These are phyloP conservation scores for Eumeta japonica DNA, from an alignment of 1,140 invertebrate genomes.

Conservation along the genomic window DNA sequence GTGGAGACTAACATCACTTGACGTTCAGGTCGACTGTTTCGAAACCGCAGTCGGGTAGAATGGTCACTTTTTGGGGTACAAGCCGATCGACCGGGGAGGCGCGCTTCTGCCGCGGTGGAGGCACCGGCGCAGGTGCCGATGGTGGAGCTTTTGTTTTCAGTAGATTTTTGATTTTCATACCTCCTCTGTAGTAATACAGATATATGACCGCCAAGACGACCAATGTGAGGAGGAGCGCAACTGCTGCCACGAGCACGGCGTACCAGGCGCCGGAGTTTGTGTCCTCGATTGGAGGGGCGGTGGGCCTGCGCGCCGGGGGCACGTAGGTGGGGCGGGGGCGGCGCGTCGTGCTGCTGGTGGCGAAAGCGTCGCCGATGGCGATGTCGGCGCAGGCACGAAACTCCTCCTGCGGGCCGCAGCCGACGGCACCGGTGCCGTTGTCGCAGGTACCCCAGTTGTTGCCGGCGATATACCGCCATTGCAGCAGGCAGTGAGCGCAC, in stretches of 20 bases:
- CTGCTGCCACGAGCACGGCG: slow-evolving; percentile 34
- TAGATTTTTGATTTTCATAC: slow-evolving; percentile 48
- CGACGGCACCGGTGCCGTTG: slow-evolving; percentile 70
- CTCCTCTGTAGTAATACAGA: slow-evolving; percentile 53
- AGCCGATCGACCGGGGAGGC: slow-evolving; percentile 33
- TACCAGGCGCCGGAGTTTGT: slow-evolving; percentile 33
- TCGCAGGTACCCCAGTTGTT: slow-evolving; percentile 77
- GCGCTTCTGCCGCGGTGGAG: slow-evolving; percentile 41
- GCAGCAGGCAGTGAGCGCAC: slow-evolving; percentile 76
- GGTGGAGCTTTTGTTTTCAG: slow-evolving; percentile 32
- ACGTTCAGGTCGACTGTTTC: slow-evolving; percentile 45
- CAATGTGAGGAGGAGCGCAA: slow-evolving; percentile 38
- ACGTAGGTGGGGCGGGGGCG: slow-evolving; percentile 37
- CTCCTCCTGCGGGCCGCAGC: slow-evolving; percentile 84
- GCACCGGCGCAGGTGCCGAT: slow-evolving; percentile 36
- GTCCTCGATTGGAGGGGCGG: slow-evolving; percentile 33
- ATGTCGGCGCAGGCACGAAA: slow-evolving; percentile 86
- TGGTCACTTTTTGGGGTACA: slow-evolving; percentile 32
- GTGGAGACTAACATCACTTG: slow-evolving; percentile 19
- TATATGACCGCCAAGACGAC: slow-evolving; percentile 39
- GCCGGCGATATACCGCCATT: slow-evolving; percentile 80
- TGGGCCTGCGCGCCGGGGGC: slow-evolving; percentile 34
- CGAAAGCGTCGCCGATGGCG: slow-evolving; percentile 60
- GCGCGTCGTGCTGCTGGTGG: slow-evolving; percentile 34
- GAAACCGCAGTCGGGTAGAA: slow-evolving; percentile 38